phyloP scores from a whole-genome alignment of 2,888 invertebrate genomes.

The Lycocerus yunnanus region DNA sequence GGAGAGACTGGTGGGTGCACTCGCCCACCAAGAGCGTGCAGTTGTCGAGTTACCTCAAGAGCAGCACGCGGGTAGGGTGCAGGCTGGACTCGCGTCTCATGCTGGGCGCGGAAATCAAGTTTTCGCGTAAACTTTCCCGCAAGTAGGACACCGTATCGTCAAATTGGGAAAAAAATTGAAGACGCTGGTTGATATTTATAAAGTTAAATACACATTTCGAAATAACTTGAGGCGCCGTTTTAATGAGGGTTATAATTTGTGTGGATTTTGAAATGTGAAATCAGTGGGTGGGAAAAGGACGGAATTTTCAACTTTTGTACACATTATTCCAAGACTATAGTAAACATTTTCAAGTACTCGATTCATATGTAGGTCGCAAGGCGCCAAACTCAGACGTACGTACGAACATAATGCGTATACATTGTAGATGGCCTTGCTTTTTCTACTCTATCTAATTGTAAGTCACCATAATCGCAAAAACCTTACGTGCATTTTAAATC shows the following conservation, averaged over 20 bases:
- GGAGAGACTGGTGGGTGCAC: constrained; percentile 37
- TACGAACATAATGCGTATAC: constrained; percentile 3
- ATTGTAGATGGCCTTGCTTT: constrained; percentile 38
- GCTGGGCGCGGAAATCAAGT: neutral
- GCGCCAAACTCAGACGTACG: constrained; percentile 33
- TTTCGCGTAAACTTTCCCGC: neutral
- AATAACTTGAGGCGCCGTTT: constrained; percentile 33
- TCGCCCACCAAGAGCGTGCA: constrained; percentile 35
- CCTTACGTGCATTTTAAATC: neutral
- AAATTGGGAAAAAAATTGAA: constrained; percentile 7
- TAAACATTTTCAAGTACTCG: constrained; percentile 35
- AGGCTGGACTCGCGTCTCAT: neutral
- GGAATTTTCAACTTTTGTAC: neutral
- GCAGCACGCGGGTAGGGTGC: neutral
- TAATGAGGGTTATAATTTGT: constrained; percentile 23
- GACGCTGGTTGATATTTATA: constrained; percentile 25
- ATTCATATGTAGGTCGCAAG: constrained; percentile 39
- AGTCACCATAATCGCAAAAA: constrained; percentile 36
- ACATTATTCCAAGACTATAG: constrained; percentile 16
- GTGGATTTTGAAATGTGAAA: neutral
- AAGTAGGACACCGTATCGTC: neutral
- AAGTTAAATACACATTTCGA: constrained; percentile 36
- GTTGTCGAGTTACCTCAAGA: constrained; percentile 17
- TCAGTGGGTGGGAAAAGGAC: neutral
- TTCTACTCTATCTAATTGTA: constrained; percentile 38